phyloP scores from a whole-genome alignment of 1,140 invertebrate species.

The Conopomorpha cramerella region DNA sequence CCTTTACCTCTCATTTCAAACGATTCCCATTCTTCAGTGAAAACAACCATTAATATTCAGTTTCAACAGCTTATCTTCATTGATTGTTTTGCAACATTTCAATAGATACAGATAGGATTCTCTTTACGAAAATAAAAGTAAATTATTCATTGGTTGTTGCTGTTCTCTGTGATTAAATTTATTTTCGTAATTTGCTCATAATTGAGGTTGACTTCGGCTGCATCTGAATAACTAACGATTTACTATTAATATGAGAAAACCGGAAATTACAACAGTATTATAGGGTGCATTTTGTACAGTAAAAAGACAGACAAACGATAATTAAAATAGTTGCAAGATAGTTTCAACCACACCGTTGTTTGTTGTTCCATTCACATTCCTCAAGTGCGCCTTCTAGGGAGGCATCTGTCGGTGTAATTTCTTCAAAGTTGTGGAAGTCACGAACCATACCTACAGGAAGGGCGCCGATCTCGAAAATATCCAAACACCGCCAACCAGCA shows the following conservation, averaged over 20 bases:
- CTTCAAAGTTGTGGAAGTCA: slow-evolving; percentile 32
- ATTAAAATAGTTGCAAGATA: too few relatives aligned
- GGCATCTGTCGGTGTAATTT: slow-evolving; percentile 8
- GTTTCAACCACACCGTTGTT: too few relatives aligned
- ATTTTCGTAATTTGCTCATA: too few relatives aligned
- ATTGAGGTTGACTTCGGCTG: too few relatives aligned
- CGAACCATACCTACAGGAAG: slow-evolving; percentile 23
- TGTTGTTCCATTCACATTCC: too few relatives aligned
- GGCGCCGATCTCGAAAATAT: slow-evolving; percentile 35
- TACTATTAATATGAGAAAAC: too few relatives aligned
- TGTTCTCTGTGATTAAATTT: too few relatives aligned
- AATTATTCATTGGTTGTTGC: slow-evolving; percentile 25
- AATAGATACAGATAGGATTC: slow-evolving; percentile 32
- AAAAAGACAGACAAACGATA: too few relatives aligned
- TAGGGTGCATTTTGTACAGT: too few relatives aligned
- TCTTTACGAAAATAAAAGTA: slow-evolving; percentile 27
- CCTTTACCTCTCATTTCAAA: slow-evolving; percentile 37
- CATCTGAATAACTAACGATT: too few relatives aligned
- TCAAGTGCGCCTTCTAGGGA: background rate
- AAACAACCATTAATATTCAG: slow-evolving; percentile 57
- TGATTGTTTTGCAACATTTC: slow-evolving; percentile 59
- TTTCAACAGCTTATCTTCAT: slow-evolving; percentile 54
- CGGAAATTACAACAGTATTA: too few relatives aligned
- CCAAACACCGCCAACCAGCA: slow-evolving; percentile 30
- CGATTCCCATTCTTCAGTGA: slow-evolving; percentile 52